phyloP scores from a whole-genome alignment of 2,113 vertebrate species.

The Ginglymostoma cirratum region DNA sequence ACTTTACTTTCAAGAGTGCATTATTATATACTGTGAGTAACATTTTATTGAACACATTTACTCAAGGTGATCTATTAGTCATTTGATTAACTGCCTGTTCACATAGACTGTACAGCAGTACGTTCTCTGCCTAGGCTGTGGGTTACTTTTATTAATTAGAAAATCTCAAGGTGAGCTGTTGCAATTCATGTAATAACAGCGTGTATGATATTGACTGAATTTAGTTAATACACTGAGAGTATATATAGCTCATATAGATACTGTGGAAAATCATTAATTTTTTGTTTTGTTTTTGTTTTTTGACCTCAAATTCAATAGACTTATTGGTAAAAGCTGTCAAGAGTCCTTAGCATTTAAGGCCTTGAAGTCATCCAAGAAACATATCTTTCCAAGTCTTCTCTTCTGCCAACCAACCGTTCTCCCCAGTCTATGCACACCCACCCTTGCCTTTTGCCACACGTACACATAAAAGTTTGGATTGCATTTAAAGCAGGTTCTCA shows the following conservation, averaged over 20 bases:
- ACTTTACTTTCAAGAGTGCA: constrained; percentile 36
- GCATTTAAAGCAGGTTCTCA: neutral
- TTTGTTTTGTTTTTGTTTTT: neutral
- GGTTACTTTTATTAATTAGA: constrained; percentile 33
- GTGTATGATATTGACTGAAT: constrained; percentile 32
- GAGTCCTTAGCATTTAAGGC: neutral
- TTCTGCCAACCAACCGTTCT: neutral
- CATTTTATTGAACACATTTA: constrained; percentile 38
- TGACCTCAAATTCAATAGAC: neutral
- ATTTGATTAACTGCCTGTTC: constrained; percentile 36
- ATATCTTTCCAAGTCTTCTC: neutral
- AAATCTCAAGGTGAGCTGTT: constrained; percentile 37
- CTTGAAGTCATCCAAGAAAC: neutral
- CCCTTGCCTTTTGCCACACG: too few relatives aligned
- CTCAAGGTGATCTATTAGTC: constrained; percentile 37
- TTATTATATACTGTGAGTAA: constrained; percentile 37
- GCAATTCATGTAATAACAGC: neutral
- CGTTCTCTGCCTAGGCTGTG: neutral
- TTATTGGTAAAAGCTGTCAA: neutral
- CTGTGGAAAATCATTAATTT: constrained; percentile 16
- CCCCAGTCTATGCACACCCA: neutral
- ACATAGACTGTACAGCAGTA: constrained; percentile 28
- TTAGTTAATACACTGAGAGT: neutral
- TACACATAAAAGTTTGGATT: neutral
- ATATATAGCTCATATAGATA: neutral